Percentiles rank a stretch among this genome's conserved stretches.
Evolutionary conservation across 1,140 invertebrate species (phyloP).

Genomic region (Neodiprion virginianus): DNA sequence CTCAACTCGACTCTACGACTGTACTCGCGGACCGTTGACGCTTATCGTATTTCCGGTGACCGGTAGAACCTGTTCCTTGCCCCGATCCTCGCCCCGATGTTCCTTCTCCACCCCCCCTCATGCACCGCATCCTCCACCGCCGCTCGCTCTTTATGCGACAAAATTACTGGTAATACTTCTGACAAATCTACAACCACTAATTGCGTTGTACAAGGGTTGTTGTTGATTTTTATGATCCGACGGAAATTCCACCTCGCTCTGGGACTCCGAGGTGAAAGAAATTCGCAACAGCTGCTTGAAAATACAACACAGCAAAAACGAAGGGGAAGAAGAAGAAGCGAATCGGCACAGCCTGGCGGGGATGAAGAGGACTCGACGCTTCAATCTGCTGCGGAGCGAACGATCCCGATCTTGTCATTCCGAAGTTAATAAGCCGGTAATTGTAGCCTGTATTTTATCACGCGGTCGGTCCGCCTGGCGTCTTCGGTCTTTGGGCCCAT

Average conservation of each 20-base stretch:
- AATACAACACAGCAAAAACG: no score
- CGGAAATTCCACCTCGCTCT: no score
- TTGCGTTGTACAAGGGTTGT: no score
- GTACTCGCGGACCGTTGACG: not conserved
- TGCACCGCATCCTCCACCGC: not conserved
- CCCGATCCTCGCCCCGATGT: not conserved
- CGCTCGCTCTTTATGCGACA: not conserved
- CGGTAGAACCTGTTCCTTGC: not conserved
- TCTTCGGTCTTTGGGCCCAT: not conserved
- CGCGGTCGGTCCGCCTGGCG: not conserved
- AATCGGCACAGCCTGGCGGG: not conserved
- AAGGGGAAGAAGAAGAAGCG: no score
- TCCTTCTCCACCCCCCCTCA: not conserved
- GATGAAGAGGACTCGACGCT: not conserved
- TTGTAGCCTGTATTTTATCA: not conserved
- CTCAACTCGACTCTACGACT: no score
- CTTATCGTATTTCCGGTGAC: constrained; percentile 1
- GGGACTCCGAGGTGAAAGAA: no score
- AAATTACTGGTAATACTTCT: no score
- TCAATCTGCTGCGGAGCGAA: not conserved
- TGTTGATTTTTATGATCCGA: no score
- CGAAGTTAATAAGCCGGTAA: constrained; percentile 1
- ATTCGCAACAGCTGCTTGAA: no score
- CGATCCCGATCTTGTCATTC: constrained; percentile 1
- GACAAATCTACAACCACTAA: no score